Evolutionary conservation across 2,113 vertebrate species (phyloP), one percentile per base, ranked within the genome.

Genomic region (Beaufortia kweichowensis): DNA sequence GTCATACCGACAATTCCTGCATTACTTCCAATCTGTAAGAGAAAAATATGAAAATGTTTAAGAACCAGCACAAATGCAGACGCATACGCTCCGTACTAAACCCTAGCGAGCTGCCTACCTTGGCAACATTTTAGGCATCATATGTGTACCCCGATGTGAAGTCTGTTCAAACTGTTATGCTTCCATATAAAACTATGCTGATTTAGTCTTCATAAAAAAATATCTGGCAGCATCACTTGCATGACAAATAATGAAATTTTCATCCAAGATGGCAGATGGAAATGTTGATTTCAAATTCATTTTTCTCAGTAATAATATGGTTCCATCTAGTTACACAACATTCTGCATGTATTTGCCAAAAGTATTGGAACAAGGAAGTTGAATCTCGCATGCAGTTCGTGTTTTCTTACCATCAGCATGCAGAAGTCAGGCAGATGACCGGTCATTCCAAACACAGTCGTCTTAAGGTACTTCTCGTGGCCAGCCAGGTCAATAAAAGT

Each of bases 1-100:
- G 97, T 99, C 97, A 98, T 99, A 31, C 97, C 97, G 66, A 99
- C 97, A 5, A 99, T 99, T 57, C 97, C 97, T 77, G 97, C 97
- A 0, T 99, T 99, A 83, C 97, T 99, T 87, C 97, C 97, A 85
- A 99, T 96, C 97, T 99, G 60, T 15, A 11, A 41, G 31, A 59
- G 29, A 61, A 60, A n/a, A 41, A 35, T 17, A 29, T 26, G 24
- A 48, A 48, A 4, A 63, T 28, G 15, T 15, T 46, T 46, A 3
- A 17, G 4, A 46, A 39, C 35, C 9, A 39, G 35, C 35, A 7
- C 35, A 39, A 39, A 11, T 39, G 35, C 8, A 11, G 35, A 39
- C 35, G 35, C 35, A 39, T 10, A 39, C 11, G 35, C 35, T 39
- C 35, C 11, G 35, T 39, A 48, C 43, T 14, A 17, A 17, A 48